Conservation (phyloP, 2,113 vertebrate species). For the Chionodraco myersi region DNA sequence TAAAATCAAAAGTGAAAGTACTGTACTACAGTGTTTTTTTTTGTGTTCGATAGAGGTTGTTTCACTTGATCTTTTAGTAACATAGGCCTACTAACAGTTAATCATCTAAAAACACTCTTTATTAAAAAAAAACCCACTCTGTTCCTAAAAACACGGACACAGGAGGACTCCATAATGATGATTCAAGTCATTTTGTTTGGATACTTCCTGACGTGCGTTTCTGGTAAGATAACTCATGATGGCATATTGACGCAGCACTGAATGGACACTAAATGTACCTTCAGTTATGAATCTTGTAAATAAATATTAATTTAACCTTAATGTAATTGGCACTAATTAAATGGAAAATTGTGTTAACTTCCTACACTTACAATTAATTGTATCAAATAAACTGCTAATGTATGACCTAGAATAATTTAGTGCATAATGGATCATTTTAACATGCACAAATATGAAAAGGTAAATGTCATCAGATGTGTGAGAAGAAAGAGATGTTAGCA, state of each 20-base stretch:
- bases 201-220: constrained; percentile 52
- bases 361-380: background rate
- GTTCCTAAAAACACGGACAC: background rate
- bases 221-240: constrained; percentile 63
- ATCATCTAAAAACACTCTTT: background rate
- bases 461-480: too few relatives aligned
- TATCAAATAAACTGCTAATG: background rate
- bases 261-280: background rate
- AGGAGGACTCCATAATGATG: constrained; percentile 29
- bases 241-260: background rate
- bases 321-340: background rate
- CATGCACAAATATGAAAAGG: background rate
- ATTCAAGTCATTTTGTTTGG: constrained; percentile 54
- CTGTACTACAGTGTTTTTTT: too few relatives aligned
- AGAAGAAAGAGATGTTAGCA: too few relatives aligned
- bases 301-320: background rate
- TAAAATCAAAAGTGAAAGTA: constrained; percentile 83
- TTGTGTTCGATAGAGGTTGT: background rate
- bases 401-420: background rate
- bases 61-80: background rate
- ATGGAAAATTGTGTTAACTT: background rate
- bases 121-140: background rate
- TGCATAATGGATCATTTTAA: background rate
- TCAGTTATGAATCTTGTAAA: background rate
- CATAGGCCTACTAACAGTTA: background rate